Percentiles rank a stretch among this genome's conserved stretches.
These are phyloP conservation scores for Cebidichthys violaceus DNA, from an alignment of 2,113 vertebrate genomes.

Conservation along the genomic window DNA sequence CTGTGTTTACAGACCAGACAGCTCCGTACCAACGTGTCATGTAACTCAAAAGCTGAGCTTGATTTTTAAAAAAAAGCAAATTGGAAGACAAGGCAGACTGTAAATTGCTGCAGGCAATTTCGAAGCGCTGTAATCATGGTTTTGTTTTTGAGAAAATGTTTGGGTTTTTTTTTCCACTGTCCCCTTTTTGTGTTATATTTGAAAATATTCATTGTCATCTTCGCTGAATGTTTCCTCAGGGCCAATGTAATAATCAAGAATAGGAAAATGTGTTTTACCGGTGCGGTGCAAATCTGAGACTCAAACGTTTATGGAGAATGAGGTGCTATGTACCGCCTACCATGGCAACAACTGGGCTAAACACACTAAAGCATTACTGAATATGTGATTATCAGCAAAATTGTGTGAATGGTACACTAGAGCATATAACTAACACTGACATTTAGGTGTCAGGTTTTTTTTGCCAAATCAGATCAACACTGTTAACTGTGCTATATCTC, in stretches of 20 bases:
- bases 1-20: slow-evolving; percentile 25
- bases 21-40: slow-evolving; percentile 13
- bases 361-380: neutral
- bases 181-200: slow-evolving; percentile 31
- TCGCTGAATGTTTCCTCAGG: slow-evolving; percentile 38
- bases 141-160: slow-evolving; percentile 49
- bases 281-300: slow-evolving; percentile 29
- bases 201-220: slow-evolving; percentile 56
- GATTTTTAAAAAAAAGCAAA: slow-evolving; percentile 61
- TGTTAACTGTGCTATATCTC: slow-evolving; percentile 12
- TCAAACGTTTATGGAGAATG: slow-evolving; percentile 32
- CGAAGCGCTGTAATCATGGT: slow-evolving; percentile 52
- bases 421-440: slow-evolving; percentile 16
- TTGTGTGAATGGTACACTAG: neutral
- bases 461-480: neutral
- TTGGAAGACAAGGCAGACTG: slow-evolving; percentile 38
- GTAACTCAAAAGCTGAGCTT: slow-evolving; percentile 52
- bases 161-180: slow-evolving; percentile 46
- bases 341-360: slow-evolving; percentile 5
- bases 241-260: slow-evolving; percentile 52
- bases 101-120: slow-evolving; percentile 53
- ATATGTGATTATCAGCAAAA: slow-evolving; percentile 15
- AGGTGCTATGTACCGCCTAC: neutral
- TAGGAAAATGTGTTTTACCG: slow-evolving; percentile 31
- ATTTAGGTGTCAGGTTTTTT: slow-evolving; percentile 1